A percentile compares a stretch with the other conserved stretches of the same genome.
Conservation (phyloP, 1,140 invertebrate species). For the Cyrtorhinus lividipennis region DNA sequence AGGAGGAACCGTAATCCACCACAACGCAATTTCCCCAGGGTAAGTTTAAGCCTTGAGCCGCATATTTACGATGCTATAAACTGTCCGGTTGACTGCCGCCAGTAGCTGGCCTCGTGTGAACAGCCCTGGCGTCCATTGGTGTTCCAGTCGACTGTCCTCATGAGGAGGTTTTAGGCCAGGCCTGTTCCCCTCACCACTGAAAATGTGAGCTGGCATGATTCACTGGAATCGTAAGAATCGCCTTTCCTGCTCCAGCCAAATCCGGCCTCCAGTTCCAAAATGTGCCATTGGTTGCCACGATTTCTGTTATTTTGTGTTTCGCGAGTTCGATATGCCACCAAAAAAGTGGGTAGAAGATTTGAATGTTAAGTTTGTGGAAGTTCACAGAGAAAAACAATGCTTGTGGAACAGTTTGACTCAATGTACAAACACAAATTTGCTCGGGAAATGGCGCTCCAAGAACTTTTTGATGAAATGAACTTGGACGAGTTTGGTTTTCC, state of each 20-base stretch:
- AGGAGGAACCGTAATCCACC: constrained; percentile 92
- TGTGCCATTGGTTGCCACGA: neutral
- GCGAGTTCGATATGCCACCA: neutral
- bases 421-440: neutral
- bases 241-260: neutral
- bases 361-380: no score
- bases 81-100: neutral
- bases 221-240: neutral
- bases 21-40: constrained; percentile 71
- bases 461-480: no score
- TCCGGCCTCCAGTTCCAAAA: neutral
- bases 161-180: neutral
- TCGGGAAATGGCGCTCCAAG: neutral
- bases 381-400: no score
- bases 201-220: neutral
- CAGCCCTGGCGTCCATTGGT: neutral
- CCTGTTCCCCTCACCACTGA: neutral
- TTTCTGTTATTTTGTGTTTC: neutral
- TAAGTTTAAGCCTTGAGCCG: constrained; percentile 18
- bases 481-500: no score
- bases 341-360: no score
- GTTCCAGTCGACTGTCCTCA: neutral
- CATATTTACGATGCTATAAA: neutral
- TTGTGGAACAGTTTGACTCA: neutral
- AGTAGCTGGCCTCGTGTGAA: neutral